These are phyloP conservation scores for Nasonia oneida DNA, from an alignment of 2,888 invertebrate species.

Conservation along the genomic window DNA sequence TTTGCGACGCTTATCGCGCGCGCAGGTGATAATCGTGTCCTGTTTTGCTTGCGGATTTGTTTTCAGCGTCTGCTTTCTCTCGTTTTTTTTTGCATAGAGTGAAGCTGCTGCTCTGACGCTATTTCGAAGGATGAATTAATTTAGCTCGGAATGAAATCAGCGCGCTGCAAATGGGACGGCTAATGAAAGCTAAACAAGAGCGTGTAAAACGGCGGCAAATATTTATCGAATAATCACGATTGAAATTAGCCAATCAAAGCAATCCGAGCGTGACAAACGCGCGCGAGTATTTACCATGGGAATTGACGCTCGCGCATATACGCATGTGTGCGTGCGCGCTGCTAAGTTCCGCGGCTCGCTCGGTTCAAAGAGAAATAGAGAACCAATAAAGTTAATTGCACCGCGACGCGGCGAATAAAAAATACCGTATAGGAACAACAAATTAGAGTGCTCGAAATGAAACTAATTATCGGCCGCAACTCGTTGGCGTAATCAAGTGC, in stretches of 20 bases:
- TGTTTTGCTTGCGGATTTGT: conserved; percentile 3
- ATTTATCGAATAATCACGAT: conserved; percentile 9
- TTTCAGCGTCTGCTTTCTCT: not conserved
- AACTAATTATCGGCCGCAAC: conserved; percentile 46
- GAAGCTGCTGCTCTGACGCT: not conserved
- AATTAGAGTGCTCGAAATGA: conserved; percentile 34
- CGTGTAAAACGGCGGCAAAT: not conserved
- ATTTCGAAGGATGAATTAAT: not conserved
- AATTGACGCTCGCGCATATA: not conserved
- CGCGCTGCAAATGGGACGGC: not conserved
- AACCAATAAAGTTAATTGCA: conserved; percentile 49
- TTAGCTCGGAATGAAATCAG: not conserved
- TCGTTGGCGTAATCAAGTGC: conserved; percentile 37
- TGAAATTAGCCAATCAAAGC: not conserved
- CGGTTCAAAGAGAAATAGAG: conserved; percentile 32
- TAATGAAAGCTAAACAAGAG: not conserved
- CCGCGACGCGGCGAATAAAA: not conserved
- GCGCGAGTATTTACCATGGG: not conserved
- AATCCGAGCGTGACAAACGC: conserved; percentile 17
- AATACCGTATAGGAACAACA: conserved; percentile 33
- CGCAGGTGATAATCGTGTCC: conserved; percentile 28
- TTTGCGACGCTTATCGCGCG: conserved; percentile 16
- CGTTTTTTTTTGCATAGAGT: not conserved
- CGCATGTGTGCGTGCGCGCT: not conserved
- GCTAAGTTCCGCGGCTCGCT: conserved; percentile 19